Conservation (phyloP, 2,888 invertebrate genomes). For the Prosapia bicincta region DNA sequence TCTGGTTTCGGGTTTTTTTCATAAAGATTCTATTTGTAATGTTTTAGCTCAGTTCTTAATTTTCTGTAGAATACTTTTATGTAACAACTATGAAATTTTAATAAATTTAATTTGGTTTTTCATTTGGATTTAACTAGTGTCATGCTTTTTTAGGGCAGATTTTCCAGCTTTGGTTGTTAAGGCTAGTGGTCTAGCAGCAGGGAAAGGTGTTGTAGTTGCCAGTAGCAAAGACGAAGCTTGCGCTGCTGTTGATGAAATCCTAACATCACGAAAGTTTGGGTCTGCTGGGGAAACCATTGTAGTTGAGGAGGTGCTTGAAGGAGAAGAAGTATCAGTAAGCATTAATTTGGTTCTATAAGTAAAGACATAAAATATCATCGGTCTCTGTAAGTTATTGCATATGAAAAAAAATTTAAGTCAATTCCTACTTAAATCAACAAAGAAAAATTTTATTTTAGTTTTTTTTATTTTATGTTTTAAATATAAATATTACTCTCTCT, state of each 20-base stretch:
- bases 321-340: conserved; percentile 91
- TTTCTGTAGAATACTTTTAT: too few species aligned
- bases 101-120: too few species aligned
- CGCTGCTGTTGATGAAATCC: conserved; percentile 76
- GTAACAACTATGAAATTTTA: too few species aligned
- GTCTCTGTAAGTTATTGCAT: too few species aligned
- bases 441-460: too few species aligned
- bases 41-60: neutral
- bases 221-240: conserved; percentile 74
- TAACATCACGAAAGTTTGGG: conserved; percentile 76
- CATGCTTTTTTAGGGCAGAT: conserved; percentile 56
- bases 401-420: too few species aligned
- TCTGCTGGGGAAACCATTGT: conserved; percentile 79
- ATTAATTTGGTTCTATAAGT: too few species aligned
- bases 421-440: too few species aligned
- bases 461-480: too few species aligned
- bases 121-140: neutral
- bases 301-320: conserved; percentile 84
- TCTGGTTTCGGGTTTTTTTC: too few species aligned
- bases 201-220: conserved; percentile 95
- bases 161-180: conserved; percentile 88
- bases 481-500: too few species aligned
- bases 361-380: too few species aligned
- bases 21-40: neutral
- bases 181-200: conserved; percentile 93